Evolutionary conservation across 2,797 vertebrate genomes (phyloP).

Genomic region (Todus mexicanus): DNA sequence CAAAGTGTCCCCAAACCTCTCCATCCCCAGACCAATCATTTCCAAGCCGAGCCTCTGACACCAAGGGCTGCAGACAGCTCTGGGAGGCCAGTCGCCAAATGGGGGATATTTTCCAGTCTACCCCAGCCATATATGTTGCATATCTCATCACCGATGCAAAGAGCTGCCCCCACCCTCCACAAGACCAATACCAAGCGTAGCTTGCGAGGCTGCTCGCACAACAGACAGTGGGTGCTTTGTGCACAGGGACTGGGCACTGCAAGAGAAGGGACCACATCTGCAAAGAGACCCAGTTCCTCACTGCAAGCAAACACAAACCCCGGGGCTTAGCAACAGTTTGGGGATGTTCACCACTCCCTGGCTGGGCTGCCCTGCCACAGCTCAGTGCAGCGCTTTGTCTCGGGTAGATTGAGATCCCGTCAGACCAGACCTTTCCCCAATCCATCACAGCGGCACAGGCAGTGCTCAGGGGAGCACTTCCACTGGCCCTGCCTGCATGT

Average conservation of each 20-base stretch:
- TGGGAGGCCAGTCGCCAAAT: background rate
- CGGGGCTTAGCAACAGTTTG: background rate
- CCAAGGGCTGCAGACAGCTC: background rate
- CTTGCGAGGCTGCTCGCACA: fast-evolving
- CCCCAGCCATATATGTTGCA: fast-evolving
- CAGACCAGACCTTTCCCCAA: background rate
- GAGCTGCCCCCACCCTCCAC: background rate
- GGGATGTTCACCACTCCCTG: background rate
- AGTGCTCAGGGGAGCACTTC: background rate
- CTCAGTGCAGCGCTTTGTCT: background rate
- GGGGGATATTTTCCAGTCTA: background rate
- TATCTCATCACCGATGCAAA: background rate
- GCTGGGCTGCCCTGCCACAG: background rate
- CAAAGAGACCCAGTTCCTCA: background rate
- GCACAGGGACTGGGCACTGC: fast-evolving
- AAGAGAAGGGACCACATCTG: background rate
- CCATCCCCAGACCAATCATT: fast-evolving
- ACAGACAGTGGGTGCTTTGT: fast-evolving
- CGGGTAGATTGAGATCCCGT: background rate
- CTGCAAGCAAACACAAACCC: background rate
- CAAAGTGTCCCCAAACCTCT: background rate
- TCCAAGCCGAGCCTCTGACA: background rate
- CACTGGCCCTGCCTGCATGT: fast-evolving
- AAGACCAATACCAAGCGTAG: fast-evolving
- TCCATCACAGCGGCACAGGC: background rate